Base-by-base conservation (phyloP, 1,140 invertebrate genomes). In the Stratiolaelaps scimitus region DNA sequence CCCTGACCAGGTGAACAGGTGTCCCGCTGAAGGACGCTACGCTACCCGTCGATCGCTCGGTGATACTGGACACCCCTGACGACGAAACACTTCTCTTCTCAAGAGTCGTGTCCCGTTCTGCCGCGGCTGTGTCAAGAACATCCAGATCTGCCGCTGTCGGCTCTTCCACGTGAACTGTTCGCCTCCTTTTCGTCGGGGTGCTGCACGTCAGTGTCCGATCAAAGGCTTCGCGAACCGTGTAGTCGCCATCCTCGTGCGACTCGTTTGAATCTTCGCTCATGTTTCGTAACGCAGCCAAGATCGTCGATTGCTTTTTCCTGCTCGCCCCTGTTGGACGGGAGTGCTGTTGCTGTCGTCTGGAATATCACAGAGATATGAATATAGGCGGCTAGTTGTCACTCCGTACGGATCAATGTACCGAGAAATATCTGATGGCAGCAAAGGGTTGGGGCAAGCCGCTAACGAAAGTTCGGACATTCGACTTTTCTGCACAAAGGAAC, bases 121-220 rank as follows among this genome's bases (percentile, higher is more conserved):
- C 26, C 10, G 26, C 13, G 17, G 53, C 26, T 26, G 53, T 26
- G 23, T 60, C 23, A 17, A 26, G 23, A 2, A 60, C 10, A 26
- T 60, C 53, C n/a, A 60, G n/a, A 19, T 60, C 53, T 29, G 26
- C 34, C 2, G 34, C 23, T 17, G 53, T 26, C n/a, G n/a, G n/a
- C n/a, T n/a, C n/a, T 17, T 60, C 53, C 6, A 19, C 23, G 10
- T 13, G 53, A 2, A 10, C 4, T 6, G 10, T 40, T 40, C 20
- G 2, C 10, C 53, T 15, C 17, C 26, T 60, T 60, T 60, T 60
- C 23, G 53, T 60, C 2, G 53, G 53, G 1, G 53, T 60, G 53
- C 53, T 60, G 53, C 53, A 60, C 53, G 26, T 60, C 23, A 60
- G 23, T 19, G 53, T 60, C 10, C 53, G 26, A 17, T 60, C 53